Conservation (phyloP, 2,113 vertebrate genomes). For the Peucedramus taeniatus region DNA sequence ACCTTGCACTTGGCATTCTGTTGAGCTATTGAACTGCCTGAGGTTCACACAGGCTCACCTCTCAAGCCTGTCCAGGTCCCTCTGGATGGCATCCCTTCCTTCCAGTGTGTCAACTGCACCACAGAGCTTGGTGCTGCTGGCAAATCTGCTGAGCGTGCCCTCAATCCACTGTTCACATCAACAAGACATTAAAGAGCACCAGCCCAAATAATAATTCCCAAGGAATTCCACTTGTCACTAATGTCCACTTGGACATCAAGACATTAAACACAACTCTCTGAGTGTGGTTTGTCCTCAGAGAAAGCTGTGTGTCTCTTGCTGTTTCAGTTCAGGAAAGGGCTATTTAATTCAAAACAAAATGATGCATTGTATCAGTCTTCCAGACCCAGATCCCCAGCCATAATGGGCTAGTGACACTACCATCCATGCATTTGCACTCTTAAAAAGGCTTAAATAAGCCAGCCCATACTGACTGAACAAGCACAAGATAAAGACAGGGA, state of each 20-base stretch:
- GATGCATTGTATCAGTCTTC: background rate
- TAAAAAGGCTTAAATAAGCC: background rate
- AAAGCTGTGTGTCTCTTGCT: background rate
- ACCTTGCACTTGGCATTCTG: background rate
- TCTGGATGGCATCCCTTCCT: background rate
- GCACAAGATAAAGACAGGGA: background rate
- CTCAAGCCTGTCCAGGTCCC: background rate
- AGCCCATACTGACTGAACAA: background rate
- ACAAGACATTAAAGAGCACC: accelerated
- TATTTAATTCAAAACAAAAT: background rate
- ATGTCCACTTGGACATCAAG: background rate
- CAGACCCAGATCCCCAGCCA: background rate
- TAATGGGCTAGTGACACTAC: background rate
- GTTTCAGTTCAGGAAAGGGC: background rate
- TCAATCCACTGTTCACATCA: background rate
- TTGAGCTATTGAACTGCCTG: background rate
- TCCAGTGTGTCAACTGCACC: accelerated
- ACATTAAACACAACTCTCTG: background rate
- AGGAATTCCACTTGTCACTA: background rate
- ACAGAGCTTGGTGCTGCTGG: background rate
- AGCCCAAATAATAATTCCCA: background rate
- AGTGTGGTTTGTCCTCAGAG: background rate
- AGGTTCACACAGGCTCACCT: background rate
- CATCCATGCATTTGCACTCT: background rate
- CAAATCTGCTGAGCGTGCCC: background rate